Conservation (phyloP, 2,888 invertebrate species). For the Macaria liturata region DNA sequence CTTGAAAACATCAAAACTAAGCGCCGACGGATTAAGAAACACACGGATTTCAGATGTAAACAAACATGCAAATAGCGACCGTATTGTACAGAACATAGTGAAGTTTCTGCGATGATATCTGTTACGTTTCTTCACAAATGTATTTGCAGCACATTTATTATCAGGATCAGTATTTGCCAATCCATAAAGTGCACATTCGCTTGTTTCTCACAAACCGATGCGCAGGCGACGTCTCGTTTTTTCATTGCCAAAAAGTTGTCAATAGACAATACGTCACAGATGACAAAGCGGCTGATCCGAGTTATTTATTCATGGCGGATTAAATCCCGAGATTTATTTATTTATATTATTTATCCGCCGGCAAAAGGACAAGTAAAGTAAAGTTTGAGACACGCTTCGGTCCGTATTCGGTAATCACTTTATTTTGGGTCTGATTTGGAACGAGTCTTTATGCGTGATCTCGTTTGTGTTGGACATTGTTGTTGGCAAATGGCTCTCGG, state of each 20-base stretch:
- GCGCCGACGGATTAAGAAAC: conserved; percentile 74
- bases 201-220: not conserved
- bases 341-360: conserved; percentile 62
- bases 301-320: conserved; percentile 80
- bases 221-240: conserved; percentile 15
- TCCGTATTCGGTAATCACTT: conserved; percentile 55
- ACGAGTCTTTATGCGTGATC: conserved; percentile 50
- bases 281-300: conserved; percentile 71
- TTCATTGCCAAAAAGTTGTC: conserved; percentile 60
- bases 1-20: conserved; percentile 75
- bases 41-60: conserved; percentile 29
- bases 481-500: conserved; percentile 63
- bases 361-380: conserved; percentile 68
- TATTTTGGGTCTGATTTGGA: conserved; percentile 58
- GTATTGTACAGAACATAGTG: conserved; percentile 18
- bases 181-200: conserved; percentile 13
- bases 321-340: conserved; percentile 52
- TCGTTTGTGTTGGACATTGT: conserved; percentile 65
- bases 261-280: conserved; percentile 72
- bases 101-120: conserved; percentile 29
- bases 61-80: conserved; percentile 20
- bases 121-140: conserved; percentile 18
- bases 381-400: conserved; percentile 58
- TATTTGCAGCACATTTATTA: not conserved
- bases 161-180: not conserved